Conservation (phyloP, 2,113 vertebrate genomes). For the Triplophysa siluroides region DNA sequence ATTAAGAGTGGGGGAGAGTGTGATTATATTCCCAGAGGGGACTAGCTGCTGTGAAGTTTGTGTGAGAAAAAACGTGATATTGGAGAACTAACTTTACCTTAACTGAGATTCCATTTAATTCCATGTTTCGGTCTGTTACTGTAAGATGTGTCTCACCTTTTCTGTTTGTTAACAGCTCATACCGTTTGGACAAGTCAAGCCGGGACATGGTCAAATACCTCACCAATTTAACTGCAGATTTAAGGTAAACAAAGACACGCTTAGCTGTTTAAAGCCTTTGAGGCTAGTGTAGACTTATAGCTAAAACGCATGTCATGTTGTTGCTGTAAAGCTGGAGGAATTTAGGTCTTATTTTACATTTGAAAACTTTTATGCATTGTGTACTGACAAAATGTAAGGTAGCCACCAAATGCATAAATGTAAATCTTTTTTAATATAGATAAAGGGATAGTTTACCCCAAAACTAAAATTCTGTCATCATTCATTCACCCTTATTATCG, state of each 20-base stretch:
- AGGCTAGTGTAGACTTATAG: neutral
- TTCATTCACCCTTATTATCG: too few relatives aligned
- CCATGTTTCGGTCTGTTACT: neutral
- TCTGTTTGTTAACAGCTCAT: slow-evolving; percentile 76
- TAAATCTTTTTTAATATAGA: too few relatives aligned
- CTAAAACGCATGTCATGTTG: too few relatives aligned
- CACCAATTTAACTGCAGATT: slow-evolving; percentile 81
- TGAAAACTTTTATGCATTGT: too few relatives aligned
- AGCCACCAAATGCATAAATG: too few relatives aligned
- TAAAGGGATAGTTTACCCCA: too few relatives aligned
- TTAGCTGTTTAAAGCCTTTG: neutral
- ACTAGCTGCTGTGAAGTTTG: neutral
- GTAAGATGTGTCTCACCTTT: slow-evolving; percentile 53
- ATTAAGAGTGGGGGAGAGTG: slow-evolving; percentile 8
- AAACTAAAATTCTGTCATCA: too few relatives aligned
- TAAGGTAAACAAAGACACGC: slow-evolving; percentile 69
- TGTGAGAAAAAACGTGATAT: neutral
- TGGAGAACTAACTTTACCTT: neutral
- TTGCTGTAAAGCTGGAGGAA: too few relatives aligned
- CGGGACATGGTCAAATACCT: slow-evolving; percentile 81
- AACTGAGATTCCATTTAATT: neutral
- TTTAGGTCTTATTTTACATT: too few relatives aligned
- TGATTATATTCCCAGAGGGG: slow-evolving; percentile 25
- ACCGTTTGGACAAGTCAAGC: slow-evolving; percentile 81
- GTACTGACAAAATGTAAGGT: too few relatives aligned